Percentiles rank a stretch among this genome's conserved stretches.
Evolutionary conservation across 64 coral and sea anemone species (phyloP).

Genomic region (Pachyseris speciosa): DNA sequence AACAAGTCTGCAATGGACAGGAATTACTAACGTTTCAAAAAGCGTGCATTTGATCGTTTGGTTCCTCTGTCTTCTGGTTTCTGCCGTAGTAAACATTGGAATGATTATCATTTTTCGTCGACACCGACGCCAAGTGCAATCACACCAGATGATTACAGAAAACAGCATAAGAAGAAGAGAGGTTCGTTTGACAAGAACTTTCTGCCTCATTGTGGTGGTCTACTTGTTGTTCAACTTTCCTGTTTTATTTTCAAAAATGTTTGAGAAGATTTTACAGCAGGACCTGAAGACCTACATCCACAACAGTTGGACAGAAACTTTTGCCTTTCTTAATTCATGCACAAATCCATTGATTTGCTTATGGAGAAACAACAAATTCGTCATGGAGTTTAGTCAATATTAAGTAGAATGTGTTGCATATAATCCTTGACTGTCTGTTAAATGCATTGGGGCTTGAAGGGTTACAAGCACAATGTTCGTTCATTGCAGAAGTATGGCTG

Average conservation of each 20-base stretch:
- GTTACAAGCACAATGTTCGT: too few species aligned
- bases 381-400: not conserved
- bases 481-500: too few species aligned
- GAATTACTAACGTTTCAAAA: not conserved
- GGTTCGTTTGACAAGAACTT: not conserved
- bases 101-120: conserved; percentile 15
- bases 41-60: conserved; percentile 18
- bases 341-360: conserved; percentile 71
- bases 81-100: not conserved
- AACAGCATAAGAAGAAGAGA: conserved; percentile 1
- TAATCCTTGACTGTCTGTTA: too few species aligned
- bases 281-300: conserved; percentile 43
- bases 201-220: conserved; percentile 32
- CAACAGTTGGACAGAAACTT: conserved; percentile 78
- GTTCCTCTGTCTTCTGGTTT: conserved; percentile 23
- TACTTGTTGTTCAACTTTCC: conserved; percentile 68
- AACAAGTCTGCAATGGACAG: conserved; percentile 44
- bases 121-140: conserved; percentile 10
- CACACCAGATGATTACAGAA: not conserved
- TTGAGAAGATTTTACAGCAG: conserved; percentile 24
- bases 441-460: too few species aligned
- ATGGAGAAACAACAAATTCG: conserved; percentile 48
- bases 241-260: conserved; percentile 44
- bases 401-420: too few species aligned
- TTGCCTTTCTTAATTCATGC: conserved; percentile 72